These are phyloP conservation scores for Arctopsyche grandis DNA, from an alignment of 1,140 invertebrate species.

Conservation along the genomic window DNA sequence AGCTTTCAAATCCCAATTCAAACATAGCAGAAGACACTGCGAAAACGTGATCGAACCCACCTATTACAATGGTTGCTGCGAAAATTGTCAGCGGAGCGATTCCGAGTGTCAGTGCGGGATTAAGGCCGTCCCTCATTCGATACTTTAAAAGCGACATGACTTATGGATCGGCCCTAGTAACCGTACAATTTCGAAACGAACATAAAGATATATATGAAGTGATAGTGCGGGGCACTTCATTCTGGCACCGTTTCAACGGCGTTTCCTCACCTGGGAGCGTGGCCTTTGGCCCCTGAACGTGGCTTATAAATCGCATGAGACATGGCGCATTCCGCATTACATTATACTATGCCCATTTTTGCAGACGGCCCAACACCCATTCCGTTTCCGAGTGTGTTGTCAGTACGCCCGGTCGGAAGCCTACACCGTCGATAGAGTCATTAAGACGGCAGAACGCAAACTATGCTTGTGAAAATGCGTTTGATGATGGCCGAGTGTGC, in stretches of 20 bases:
- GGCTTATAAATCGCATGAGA: conserved; percentile 38
- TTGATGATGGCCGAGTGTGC: not conserved
- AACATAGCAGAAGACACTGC: too few relatives aligned
- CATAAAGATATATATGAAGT: conserved; percentile 22
- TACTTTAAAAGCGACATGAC: too few relatives aligned
- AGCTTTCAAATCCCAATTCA: too few relatives aligned
- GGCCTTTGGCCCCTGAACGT: conserved; percentile 30
- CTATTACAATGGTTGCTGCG: too few relatives aligned
- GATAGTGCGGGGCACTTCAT: conserved; percentile 30
- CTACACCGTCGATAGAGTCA: conserved; percentile 3
- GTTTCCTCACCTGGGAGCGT: conserved; percentile 37
- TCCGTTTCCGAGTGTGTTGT: not conserved
- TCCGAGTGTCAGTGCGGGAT: too few relatives aligned
- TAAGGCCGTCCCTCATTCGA: too few relatives aligned
- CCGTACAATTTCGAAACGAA: conserved; percentile 30
- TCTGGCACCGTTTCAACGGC: conserved; percentile 11
- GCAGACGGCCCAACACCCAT: conserved; percentile 6
- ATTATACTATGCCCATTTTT: not conserved
- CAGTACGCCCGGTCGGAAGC: not conserved
- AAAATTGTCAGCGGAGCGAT: too few relatives aligned
- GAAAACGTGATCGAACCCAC: too few relatives aligned
- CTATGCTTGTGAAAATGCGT: not conserved
- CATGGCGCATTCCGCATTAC: conserved; percentile 21
- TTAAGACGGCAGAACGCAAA: not conserved
- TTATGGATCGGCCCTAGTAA: not conserved